Evolutionary conservation across 2,797 vertebrate species (phyloP).

Genomic region (Chelonia mydas): DNA sequence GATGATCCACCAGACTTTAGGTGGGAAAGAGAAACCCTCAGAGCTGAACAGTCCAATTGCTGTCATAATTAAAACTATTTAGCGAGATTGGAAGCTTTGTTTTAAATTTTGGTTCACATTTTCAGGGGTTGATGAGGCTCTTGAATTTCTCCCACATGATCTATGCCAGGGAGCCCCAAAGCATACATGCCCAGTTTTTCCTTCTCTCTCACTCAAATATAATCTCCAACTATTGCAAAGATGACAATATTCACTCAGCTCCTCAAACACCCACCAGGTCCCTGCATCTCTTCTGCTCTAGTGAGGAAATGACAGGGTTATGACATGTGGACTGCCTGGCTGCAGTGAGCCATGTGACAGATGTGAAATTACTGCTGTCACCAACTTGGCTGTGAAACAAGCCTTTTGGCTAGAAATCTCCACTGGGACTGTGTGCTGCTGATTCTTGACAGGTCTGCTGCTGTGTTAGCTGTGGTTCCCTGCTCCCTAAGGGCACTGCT

Average conservation of each 20-base stretch:
- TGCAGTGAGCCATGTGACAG: background rate
- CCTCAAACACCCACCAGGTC: background rate
- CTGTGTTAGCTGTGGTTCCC: constrained; percentile 25
- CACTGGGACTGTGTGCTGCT: constrained; percentile 37
- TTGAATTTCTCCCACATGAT: background rate
- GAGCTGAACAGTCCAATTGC: background rate
- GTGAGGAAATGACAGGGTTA: constrained; percentile 24
- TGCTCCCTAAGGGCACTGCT: constrained; percentile 20
- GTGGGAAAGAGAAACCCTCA: background rate
- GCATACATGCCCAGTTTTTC: background rate
- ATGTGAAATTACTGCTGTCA: constrained; percentile 50
- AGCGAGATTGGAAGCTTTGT: background rate
- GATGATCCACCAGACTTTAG: constrained; percentile 33
- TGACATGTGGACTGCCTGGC: background rate
- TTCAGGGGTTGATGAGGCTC: background rate
- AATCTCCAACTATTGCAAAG: background rate
- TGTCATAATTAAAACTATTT: constrained; percentile 9
- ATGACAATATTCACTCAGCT: background rate
- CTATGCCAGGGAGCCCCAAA: background rate
- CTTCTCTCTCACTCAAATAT: background rate
- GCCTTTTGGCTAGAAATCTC: constrained; percentile 63
- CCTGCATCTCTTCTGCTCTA: background rate
- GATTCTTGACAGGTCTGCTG: constrained; percentile 48
- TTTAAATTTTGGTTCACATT: background rate
- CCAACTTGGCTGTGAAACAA: constrained; percentile 34